Evolutionary conservation across 2,113 vertebrate genomes (phyloP).

Genomic region (Monarcha castaneiventris): DNA sequence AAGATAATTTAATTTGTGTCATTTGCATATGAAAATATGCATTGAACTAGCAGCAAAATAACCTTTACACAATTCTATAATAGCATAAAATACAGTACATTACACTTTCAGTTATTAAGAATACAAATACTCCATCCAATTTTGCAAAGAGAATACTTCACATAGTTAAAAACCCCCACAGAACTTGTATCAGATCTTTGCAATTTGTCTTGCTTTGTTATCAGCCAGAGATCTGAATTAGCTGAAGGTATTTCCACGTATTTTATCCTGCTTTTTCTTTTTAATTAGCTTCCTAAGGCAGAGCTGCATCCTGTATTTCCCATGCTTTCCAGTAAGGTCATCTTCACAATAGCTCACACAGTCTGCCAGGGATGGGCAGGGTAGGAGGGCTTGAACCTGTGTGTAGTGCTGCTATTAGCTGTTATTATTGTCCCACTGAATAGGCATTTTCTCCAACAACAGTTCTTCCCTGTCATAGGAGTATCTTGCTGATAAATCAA

Average conservation of each 20-base stretch:
- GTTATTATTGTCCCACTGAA: neutral
- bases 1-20: conserved; percentile 71
- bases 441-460: neutral
- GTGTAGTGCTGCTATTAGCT: neutral
- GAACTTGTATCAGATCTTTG: neutral
- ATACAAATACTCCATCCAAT: conserved; percentile 37
- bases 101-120: conserved; percentile 46
- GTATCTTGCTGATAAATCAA: neutral
- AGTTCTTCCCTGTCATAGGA: neutral
- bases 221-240: conserved; percentile 30
- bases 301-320: neutral
- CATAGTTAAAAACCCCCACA: neutral
- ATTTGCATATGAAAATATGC: conserved; percentile 73
- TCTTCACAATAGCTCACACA: neutral
- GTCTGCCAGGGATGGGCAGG: neutral
- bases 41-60: conserved; percentile 52
- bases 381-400: neutral
- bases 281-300: conserved; percentile 4
- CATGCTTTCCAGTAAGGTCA: neutral
- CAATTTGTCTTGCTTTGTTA: conserved; percentile 25
- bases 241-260: conserved; percentile 14
- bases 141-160: neutral
- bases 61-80: conserved; percentile 52
- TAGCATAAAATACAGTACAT: conserved; percentile 38
- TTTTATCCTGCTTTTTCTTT: neutral